Base-by-base conservation (phyloP, 2,113 vertebrate species). In the Nycticorax nycticorax region DNA sequence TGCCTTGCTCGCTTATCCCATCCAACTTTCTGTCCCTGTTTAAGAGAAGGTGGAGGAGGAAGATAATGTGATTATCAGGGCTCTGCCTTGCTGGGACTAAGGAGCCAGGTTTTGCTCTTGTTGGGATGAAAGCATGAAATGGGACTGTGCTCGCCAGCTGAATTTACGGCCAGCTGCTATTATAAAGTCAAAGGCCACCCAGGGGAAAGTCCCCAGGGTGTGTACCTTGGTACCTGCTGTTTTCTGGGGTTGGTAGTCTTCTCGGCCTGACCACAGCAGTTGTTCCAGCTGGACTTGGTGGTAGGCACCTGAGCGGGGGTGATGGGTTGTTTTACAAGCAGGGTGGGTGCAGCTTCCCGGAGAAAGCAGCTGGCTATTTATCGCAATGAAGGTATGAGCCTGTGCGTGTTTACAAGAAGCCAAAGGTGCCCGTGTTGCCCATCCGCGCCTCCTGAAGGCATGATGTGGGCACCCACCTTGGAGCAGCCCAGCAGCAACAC, bases 401-500 rank as follows among this genome's bases (percentile, higher is more conserved):
- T 4, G 9, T 2, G 19, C 6, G 3, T 16, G 33, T 41, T 89
- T 4, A 53, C 22, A 30, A 12, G n/a, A n/a, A 41, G 20, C 2
- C 23, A 67, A 66, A 86, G 16, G 15, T 39, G 39, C n/a, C 45
- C 9, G 9, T 3, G 0, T 39, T 89, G 59, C 56, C 47, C n/a
- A 12, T 33, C 43, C 41, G 28, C 39, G 39, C 23, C 35, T 73
- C 37, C 41, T 23, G 43, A 39, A 60, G 57, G 9, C 8, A 62
- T 19, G 55, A n/a, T 1, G 1, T 0, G 30, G 35, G 3, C 10
- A 3, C 18, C 24, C 1, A 0, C 3, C 1, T 22, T 15, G 1
- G 57, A 81, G 45, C 53, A 71, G 56, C 47, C 55, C 57, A 23
- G 45, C 27, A 67, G 43, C 48, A 72, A 0, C 33, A 57, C 19